phyloP scores from a whole-genome alignment of 37 sponge, comb jelly and placozoan species.

The Tethya wilhelma region DNA sequence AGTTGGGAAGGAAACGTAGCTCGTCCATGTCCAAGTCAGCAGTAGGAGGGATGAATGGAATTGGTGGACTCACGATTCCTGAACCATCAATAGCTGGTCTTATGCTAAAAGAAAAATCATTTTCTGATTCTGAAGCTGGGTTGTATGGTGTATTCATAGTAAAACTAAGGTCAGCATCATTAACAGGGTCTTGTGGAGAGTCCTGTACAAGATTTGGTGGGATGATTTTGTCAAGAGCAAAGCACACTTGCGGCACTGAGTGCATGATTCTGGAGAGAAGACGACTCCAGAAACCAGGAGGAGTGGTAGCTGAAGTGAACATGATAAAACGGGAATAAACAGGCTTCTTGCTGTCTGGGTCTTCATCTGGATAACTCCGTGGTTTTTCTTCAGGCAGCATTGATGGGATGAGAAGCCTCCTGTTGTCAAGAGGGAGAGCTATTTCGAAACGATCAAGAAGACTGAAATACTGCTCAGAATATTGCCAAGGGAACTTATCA shows the following conservation, averaged over 20 bases:
- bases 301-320: constrained; percentile 46
- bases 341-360: background rate
- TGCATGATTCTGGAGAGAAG: constrained; percentile 84
- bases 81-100: too few relatives aligned
- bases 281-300: constrained; percentile 92
- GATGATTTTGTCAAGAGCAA: constrained; percentile 39
- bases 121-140: too few relatives aligned
- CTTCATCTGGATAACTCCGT: background rate
- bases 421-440: constrained; percentile 83
- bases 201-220: constrained; percentile 9
- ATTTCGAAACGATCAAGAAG: constrained; percentile 90
- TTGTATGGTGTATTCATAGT: constrained; percentile 6
- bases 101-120: too few relatives aligned
- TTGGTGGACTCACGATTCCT: too few relatives aligned
- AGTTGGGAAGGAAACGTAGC: constrained; percentile 25
- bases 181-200: too few relatives aligned
- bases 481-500: constrained; percentile 74
- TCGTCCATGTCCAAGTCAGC: too few relatives aligned
- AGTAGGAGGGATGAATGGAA: too few relatives aligned
- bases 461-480: constrained; percentile 78
- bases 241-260: constrained; percentile 37
- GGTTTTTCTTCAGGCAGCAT: constrained; percentile 76
- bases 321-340: constrained; percentile 55
- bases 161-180: too few relatives aligned
- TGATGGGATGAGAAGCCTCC: constrained; percentile 83